Conservation (phyloP, 2,113 vertebrate species). For the Pimephales promelas region DNA sequence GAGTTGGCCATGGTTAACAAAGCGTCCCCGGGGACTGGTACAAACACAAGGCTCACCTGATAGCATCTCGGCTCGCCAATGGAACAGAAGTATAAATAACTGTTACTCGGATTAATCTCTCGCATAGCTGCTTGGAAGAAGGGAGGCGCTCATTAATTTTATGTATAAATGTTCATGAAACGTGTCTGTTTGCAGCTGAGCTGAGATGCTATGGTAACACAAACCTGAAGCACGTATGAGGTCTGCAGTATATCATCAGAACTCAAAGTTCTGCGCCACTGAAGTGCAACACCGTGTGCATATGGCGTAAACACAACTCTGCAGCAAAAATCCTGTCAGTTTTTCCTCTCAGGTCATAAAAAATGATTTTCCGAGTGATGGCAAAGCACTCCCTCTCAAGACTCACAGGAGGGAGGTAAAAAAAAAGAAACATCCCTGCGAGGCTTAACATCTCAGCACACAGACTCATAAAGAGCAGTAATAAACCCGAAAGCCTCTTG, state of each 20-base stretch:
- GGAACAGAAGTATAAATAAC: constrained; percentile 17
- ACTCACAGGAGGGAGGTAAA: neutral
- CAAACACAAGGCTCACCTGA: constrained; percentile 47
- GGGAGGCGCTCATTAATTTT: neutral
- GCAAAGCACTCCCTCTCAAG: constrained; percentile 45
- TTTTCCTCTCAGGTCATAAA: constrained; percentile 47
- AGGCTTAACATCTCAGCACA: constrained; percentile 47
- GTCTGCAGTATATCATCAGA: constrained; percentile 21
- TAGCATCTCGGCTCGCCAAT: constrained; percentile 39
- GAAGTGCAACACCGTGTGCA: constrained; percentile 26
- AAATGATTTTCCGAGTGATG: constrained; percentile 48
- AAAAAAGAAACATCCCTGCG: constrained; percentile 22
- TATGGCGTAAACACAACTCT: constrained; percentile 39
- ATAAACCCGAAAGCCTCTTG: constrained; percentile 63
- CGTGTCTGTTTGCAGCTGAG: neutral
- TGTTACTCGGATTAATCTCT: neutral
- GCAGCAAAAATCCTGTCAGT: constrained; percentile 28
- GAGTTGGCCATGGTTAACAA: constrained; percentile 35
- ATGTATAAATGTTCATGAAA: constrained; percentile 1
- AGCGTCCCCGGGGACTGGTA: constrained; percentile 32
- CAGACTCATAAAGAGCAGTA: constrained; percentile 60
- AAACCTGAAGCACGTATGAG: neutral
- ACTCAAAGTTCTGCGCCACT: neutral
- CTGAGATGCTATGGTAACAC: neutral
- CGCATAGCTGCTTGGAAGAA: neutral